phyloP scores from a whole-genome alignment of 2,888 invertebrate genomes.

The Ptilodon capucinus region DNA sequence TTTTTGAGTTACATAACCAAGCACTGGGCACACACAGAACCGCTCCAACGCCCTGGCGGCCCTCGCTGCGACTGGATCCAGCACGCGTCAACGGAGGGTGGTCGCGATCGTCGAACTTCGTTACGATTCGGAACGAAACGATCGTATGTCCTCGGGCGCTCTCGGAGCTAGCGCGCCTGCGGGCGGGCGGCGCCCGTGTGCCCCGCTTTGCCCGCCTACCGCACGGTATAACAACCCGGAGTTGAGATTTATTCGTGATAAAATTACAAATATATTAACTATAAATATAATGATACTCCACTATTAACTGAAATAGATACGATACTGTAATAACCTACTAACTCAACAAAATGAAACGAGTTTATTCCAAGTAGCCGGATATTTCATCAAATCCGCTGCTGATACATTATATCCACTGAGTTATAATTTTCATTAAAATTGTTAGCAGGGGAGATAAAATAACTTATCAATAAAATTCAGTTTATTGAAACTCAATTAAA shows the following conservation, averaged over 20 bases:
- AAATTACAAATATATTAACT: slow-evolving; percentile 43
- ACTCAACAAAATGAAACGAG: background rate
- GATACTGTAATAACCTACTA: background rate
- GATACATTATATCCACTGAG: background rate
- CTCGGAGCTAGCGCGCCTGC: slow-evolving; percentile 78
- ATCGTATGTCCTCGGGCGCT: slow-evolving; percentile 75
- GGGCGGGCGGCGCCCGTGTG: slow-evolving; percentile 73
- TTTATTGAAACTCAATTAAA: slow-evolving; percentile 7
- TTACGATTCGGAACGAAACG: slow-evolving; percentile 76
- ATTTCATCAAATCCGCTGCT: background rate
- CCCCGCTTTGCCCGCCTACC: slow-evolving; percentile 61
- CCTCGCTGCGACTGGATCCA: slow-evolving; percentile 77
- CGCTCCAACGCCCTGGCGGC: slow-evolving; percentile 77
- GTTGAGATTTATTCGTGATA: slow-evolving; percentile 63
- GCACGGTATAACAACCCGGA: slow-evolving; percentile 56
- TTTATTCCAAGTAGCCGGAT: background rate
- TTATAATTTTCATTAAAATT: slow-evolving; percentile 3
- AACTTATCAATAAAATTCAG: slow-evolving; percentile 3
- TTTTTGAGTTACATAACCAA: slow-evolving; percentile 78
- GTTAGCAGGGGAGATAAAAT: background rate
- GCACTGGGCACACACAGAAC: slow-evolving; percentile 65
- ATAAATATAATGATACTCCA: slow-evolving; percentile 15
- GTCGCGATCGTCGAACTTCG: slow-evolving; percentile 78
- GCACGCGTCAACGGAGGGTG: slow-evolving; percentile 77
- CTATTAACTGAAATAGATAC: slow-evolving; percentile 1